Evolutionary conservation across 2,797 vertebrate species (phyloP).

Genomic region (Champsocephalus gunnari): DNA sequence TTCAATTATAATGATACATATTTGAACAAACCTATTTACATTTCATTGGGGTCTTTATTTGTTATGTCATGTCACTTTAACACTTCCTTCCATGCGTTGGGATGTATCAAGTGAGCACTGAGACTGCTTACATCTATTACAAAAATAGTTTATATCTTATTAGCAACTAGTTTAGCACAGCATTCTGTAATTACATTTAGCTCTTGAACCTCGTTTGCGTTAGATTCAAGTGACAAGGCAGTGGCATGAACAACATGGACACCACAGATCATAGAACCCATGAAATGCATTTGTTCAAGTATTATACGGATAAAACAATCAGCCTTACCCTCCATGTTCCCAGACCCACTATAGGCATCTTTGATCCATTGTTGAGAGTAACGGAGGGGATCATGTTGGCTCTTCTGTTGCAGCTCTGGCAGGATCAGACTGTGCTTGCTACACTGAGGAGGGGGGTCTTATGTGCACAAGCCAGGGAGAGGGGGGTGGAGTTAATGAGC

Average conservation of each 20-base stretch:
- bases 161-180: too few species aligned
- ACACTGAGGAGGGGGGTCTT: neutral
- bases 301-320: neutral
- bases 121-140: too few species aligned
- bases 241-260: neutral
- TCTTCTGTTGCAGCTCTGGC: neutral
- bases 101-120: too few species aligned
- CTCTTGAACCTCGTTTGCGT: neutral
- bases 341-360: conserved; percentile 80
- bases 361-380: conserved; percentile 73
- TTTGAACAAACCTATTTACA: too few species aligned
- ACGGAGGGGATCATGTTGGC: conserved; percentile 65
- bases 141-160: too few species aligned
- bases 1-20: too few species aligned
- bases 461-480: neutral
- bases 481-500: too few species aligned
- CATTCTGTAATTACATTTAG: too few species aligned
- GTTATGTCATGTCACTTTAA: too few species aligned
- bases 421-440: accelerated
- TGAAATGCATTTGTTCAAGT: neutral
- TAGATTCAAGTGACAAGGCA: neutral
- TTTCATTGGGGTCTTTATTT: too few species aligned
- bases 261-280: neutral
- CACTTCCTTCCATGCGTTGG: too few species aligned
- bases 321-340: conserved; percentile 83